These are phyloP conservation scores for Agrochola circellaris DNA, from an alignment of 2,888 invertebrate genomes.

Conservation along the genomic window DNA sequence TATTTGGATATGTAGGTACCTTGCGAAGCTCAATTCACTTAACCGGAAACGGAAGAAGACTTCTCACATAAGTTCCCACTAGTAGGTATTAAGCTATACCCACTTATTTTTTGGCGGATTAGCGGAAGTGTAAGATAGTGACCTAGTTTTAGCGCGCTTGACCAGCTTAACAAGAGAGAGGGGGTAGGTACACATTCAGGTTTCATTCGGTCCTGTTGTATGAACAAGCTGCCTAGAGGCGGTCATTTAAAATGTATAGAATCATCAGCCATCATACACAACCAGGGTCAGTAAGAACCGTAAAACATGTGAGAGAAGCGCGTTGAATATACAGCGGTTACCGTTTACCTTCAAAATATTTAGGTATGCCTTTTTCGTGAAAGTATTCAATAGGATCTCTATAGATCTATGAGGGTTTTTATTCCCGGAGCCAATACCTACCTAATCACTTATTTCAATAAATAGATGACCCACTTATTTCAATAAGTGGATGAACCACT, in stretches of 20 bases:
- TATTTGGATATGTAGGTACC: not conserved
- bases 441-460: not conserved
- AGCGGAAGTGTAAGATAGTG: constrained; percentile 27
- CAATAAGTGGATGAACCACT: not conserved
- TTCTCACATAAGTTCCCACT: not conserved
- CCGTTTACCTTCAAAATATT: not conserved
- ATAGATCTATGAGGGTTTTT: not conserved
- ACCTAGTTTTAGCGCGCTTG: constrained; percentile 41
- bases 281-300: not conserved
- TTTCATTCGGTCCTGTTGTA: constrained; percentile 19
- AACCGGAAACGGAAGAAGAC: not conserved
- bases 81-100: not conserved
- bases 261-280: constrained; percentile 18
- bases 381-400: not conserved
- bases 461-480: not conserved
- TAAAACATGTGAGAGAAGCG: not conserved
- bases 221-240: constrained; percentile 25
- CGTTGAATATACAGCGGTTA: not conserved
- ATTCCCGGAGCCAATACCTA: not conserved
- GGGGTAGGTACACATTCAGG: constrained; percentile 17
- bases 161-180: constrained; percentile 12
- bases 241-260: constrained; percentile 34
- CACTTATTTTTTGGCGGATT: constrained; percentile 2
- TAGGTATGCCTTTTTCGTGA: not conserved
- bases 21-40: not conserved